Conservation (phyloP, 1,140 invertebrate genomes). For the Acromyrmex echinatior region DNA sequence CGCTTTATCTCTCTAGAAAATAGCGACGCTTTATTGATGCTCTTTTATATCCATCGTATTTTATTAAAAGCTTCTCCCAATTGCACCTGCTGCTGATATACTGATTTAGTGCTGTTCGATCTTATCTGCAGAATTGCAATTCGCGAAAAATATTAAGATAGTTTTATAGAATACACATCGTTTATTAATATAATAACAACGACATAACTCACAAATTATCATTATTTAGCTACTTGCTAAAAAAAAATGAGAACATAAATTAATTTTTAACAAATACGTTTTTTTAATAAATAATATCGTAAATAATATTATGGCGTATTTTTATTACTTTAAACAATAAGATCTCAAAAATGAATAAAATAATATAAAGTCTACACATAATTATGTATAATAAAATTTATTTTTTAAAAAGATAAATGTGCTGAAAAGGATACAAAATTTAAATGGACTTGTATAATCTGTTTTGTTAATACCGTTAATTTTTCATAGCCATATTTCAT, state of each 20-base stretch:
- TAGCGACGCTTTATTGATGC: background rate
- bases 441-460: background rate
- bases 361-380: background rate
- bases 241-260: no score
- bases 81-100: background rate
- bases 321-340: background rate
- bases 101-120: background rate
- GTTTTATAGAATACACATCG: no score
- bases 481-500: background rate
- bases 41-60: background rate
- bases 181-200: no score
- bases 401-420: background rate
- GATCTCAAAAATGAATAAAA: background rate
- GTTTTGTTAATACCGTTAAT: constrained; percentile 14
- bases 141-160: no score
- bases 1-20: background rate
- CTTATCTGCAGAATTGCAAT: background rate
- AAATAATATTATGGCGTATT: background rate
- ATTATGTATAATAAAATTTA: background rate
- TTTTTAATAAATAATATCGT: no score
- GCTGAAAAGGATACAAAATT: background rate
- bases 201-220: no score
- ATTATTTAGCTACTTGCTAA: no score
- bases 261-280: no score
- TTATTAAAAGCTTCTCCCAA: background rate